phyloP scores from a whole-genome alignment of 92 coral and sea anemone species.

The Parazoanthus swiftii region DNA sequence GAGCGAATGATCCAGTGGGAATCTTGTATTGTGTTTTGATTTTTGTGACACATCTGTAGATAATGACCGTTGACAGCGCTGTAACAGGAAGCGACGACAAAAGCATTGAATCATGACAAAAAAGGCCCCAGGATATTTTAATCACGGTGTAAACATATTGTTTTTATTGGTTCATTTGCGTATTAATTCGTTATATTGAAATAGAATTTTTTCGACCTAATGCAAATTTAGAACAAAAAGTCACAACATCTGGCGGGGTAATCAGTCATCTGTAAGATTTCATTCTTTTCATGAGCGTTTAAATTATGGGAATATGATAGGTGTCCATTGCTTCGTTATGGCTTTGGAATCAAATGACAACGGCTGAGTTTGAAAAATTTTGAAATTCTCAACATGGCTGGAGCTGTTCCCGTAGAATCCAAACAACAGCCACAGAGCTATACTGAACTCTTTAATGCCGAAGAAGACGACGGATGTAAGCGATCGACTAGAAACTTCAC shows the following conservation, averaged over 20 bases:
- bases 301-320: neutral
- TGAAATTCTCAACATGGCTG: conserved; percentile 6
- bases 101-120: conserved; percentile 7
- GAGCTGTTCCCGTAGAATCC: neutral
- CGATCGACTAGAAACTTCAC: conserved; percentile 12
- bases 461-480: conserved; percentile 48
- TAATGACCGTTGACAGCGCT: neutral
- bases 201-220: neutral
- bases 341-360: neutral
- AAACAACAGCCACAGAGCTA: neutral
- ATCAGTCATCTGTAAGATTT: conserved; percentile 26
- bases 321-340: neutral
- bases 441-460: conserved; percentile 72
- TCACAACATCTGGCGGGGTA: conserved; percentile 16
- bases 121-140: neutral
- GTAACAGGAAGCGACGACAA: conserved; percentile 10
- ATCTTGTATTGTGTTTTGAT: neutral
- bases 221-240: conserved; percentile 35
- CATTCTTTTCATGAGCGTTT: neutral
- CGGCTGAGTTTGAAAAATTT: neutral
- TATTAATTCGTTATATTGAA: neutral
- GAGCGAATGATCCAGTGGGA: conserved; percentile 21
- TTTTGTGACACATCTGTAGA: conserved; percentile 13
- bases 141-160: neutral
- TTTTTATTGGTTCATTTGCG: conserved; percentile 36